Base-by-base conservation (phyloP, 2,113 vertebrate species). In the Apeltes quadracus region DNA sequence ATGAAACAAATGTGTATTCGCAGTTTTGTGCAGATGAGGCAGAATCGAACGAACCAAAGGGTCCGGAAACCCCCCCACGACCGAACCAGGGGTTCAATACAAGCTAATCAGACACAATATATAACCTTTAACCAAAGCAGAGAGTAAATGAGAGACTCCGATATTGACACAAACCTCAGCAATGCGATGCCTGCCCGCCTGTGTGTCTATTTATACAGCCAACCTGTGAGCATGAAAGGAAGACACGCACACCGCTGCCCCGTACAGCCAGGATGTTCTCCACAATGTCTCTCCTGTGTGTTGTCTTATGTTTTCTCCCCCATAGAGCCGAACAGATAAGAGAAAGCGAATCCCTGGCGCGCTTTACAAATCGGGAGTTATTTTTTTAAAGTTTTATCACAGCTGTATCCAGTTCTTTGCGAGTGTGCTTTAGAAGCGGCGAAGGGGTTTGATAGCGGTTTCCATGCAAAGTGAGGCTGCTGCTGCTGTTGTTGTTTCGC, bases 121-220 rank as follows among this genome's bases (percentile, higher is more conserved):
- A 32, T 39, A 16, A 69, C 16, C 13, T 55, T 54, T 63, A 46
- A 69, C 9, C 25, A 32, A 23, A n/a, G 48, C 8, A 11, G 12
- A 36, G 22, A 32, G n/a, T 61, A 34, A 20, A 34, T 32, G 29
- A 32, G 54, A 66, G 34, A 25, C 15, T 38, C 44, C 58, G 34
- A 44, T n/a, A 55, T 38, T 5, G 46, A 69, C 54, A 54, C 34
- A 14, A 23, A 32, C 56, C 25, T 29, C 20, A 41, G 65, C 46
- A 50, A 5, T 41, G 64, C 27, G 13, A 32, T 29, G 36, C 27
- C 39, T n/a, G 53, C 51, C 3, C 32, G 18, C 54, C 51, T 53
- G 20, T 69, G 51, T 53, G 15, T 72, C 57, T 74, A 39, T 75
- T 59, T 39, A 58, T 57, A 44, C 53, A 62, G 46, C 46, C 22